These are phyloP conservation scores for Gadus chalcogrammus DNA, from an alignment of 2,113 vertebrate genomes.

Conservation along the genomic window DNA sequence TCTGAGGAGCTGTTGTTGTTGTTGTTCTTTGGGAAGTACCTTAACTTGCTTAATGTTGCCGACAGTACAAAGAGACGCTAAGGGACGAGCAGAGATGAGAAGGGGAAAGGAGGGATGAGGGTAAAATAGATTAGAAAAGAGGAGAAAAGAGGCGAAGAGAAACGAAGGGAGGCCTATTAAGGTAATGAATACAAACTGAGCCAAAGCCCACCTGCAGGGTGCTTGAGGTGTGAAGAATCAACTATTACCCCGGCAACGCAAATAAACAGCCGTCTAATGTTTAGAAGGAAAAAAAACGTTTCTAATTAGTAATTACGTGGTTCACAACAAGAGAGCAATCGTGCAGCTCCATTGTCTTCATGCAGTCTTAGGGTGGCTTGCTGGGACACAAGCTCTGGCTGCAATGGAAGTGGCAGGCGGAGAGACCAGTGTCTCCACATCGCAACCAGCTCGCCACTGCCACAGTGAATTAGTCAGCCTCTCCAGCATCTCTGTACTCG, in stretches of 20 bases:
- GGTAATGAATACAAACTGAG: not conserved
- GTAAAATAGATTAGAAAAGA: not conserved
- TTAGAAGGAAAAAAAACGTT: not conserved
- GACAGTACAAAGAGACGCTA: too few species aligned
- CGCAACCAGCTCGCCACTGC: constrained; percentile 53
- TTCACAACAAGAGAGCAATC: constrained; percentile 28
- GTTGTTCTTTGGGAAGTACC: too few species aligned
- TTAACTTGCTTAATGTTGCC: too few species aligned
- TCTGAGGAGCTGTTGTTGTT: too few species aligned
- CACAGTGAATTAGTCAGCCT: constrained; percentile 62
- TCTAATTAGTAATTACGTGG: not conserved
- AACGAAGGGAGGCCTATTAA: not conserved
- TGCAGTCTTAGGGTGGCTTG: too few species aligned
- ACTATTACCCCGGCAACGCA: not conserved
- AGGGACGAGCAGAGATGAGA: too few species aligned
- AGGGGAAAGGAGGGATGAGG: too few species aligned
- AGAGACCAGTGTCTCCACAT: constrained; percentile 43
- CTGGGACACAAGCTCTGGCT: not conserved
- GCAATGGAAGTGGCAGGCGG: constrained; percentile 36
- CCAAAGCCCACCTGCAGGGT: not conserved
- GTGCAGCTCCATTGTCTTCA: too few species aligned
- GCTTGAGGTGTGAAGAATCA: not conserved
- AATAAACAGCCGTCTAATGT: not conserved
- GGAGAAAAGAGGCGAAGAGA: not conserved
- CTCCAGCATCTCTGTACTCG: constrained; percentile 55